Percentiles rank a stretch among this genome's conserved stretches.
Evolutionary conservation across 2,797 vertebrate genomes (phyloP).

Genomic region (Hydrophis major): DNA sequence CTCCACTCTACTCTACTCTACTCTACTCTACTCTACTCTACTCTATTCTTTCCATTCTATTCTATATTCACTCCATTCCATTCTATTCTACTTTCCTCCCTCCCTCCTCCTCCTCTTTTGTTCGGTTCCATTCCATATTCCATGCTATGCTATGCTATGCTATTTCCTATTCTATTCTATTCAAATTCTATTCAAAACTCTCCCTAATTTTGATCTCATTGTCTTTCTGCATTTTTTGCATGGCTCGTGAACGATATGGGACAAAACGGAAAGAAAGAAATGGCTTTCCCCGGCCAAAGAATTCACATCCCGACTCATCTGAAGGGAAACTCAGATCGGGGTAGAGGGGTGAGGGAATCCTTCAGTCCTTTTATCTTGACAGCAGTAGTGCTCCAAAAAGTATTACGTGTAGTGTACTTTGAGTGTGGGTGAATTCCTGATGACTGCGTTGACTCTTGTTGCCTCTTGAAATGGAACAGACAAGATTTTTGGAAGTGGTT

Average conservation of each 20-base stretch:
- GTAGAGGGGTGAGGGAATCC: background rate
- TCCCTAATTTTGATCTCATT: background rate
- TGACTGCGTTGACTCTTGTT: background rate
- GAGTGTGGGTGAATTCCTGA: background rate
- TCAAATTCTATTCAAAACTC: too few species aligned
- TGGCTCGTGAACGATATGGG: fast-evolving
- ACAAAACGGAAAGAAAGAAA: background rate
- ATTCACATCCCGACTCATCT: background rate
- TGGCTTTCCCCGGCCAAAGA: background rate
- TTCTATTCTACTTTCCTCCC: too few species aligned
- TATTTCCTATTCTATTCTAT: too few species aligned
- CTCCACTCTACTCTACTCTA: too few species aligned
- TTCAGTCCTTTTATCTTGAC: background rate
- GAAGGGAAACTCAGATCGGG: background rate
- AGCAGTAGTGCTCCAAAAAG: background rate
- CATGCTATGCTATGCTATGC: too few species aligned
- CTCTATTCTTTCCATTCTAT: too few species aligned
- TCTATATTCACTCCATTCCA: too few species aligned
- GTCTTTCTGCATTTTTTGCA: background rate
- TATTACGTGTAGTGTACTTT: background rate
- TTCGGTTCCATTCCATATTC: too few species aligned
- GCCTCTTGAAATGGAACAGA: background rate
- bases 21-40: too few species aligned
- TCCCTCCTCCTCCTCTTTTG: too few species aligned
- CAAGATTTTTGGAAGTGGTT: background rate